phyloP scores from a whole-genome alignment of 2,797 vertebrate genomes.

The Urocyon cinereoargenteus region DNA sequence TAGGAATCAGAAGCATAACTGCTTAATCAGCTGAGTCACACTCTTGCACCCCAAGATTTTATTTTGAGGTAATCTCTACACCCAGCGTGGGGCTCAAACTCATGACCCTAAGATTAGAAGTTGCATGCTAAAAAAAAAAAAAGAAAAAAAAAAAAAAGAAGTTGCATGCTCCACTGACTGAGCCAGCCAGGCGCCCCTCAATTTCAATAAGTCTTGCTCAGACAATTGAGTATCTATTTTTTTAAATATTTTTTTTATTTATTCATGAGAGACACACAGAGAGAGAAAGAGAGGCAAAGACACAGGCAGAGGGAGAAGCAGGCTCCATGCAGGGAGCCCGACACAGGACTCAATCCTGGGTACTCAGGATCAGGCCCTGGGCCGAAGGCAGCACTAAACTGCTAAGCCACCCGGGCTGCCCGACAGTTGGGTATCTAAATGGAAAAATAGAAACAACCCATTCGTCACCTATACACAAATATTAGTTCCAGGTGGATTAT shows the following conservation, averaged over 20 bases:
- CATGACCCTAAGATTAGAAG: not conserved
- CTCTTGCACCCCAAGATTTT: not conserved
- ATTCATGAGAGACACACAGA: too few relatives aligned
- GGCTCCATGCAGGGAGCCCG: too few relatives aligned
- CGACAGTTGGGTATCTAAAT: not conserved
- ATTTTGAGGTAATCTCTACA: not conserved
- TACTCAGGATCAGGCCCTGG: too few relatives aligned
- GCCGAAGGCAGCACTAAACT: too few relatives aligned
- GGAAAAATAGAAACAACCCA: not conserved
- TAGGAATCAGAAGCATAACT: not conserved
- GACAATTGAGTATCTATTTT: not conserved
- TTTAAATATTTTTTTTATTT: too few relatives aligned
- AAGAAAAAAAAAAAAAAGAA: too few relatives aligned
- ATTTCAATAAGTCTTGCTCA: not conserved
- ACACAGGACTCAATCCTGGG: too few relatives aligned
- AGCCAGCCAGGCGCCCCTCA: not conserved
- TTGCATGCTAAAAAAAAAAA: too few relatives aligned
- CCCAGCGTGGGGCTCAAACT: not conserved
- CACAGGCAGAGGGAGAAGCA: too few relatives aligned
- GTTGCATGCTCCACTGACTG: not conserved
- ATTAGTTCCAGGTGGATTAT: not conserved
- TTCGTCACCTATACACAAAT: not conserved
- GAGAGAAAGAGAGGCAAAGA: too few relatives aligned
- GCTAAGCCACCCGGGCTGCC: too few relatives aligned
- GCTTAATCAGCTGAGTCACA: not conserved